Conservation (phyloP, 2,797 vertebrate genomes). For the Champsocephalus esox region DNA sequence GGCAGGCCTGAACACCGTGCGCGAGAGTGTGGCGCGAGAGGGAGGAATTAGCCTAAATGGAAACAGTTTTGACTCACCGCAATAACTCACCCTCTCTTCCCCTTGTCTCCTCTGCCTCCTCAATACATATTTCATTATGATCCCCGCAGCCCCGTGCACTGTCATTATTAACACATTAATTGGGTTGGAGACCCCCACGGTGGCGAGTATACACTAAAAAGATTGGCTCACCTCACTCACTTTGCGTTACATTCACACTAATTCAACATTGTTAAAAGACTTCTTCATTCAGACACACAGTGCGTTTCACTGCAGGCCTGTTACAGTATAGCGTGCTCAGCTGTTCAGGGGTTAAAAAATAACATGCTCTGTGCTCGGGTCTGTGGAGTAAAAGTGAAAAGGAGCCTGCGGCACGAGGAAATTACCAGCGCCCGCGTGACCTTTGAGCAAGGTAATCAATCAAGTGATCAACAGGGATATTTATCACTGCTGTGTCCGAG, state of each 20-base stretch:
- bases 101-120: constrained; percentile 71
- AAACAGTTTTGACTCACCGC: constrained; percentile 92
- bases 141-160: constrained; percentile 89
- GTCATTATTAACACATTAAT: constrained; percentile 98
- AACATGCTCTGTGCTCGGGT: constrained; percentile 87
- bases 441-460: constrained; percentile 99
- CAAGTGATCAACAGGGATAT: constrained; percentile 99
- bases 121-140: constrained; percentile 92
- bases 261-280: constrained; percentile 3
- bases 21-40: constrained; percentile 73
- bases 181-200: constrained; percentile 89
- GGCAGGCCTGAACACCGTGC: constrained; percentile 78
- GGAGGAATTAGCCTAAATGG: constrained; percentile 92
- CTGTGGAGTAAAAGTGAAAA: constrained; percentile 96
- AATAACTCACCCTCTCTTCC: constrained; percentile 87
- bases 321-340: constrained; percentile 62
- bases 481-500: constrained; percentile 94
- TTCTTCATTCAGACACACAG: neutral
- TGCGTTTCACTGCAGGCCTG: neutral
- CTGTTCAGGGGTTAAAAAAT: constrained; percentile 87
- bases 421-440: constrained; percentile 97
- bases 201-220: constrained; percentile 85
- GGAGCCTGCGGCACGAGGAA: constrained; percentile 96
- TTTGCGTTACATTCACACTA: constrained; percentile 2
- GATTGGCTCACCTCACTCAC: constrained; percentile 81